Evolutionary conservation across 2,113 vertebrate genomes (phyloP).

Genomic region (Saccopteryx bilineata): DNA sequence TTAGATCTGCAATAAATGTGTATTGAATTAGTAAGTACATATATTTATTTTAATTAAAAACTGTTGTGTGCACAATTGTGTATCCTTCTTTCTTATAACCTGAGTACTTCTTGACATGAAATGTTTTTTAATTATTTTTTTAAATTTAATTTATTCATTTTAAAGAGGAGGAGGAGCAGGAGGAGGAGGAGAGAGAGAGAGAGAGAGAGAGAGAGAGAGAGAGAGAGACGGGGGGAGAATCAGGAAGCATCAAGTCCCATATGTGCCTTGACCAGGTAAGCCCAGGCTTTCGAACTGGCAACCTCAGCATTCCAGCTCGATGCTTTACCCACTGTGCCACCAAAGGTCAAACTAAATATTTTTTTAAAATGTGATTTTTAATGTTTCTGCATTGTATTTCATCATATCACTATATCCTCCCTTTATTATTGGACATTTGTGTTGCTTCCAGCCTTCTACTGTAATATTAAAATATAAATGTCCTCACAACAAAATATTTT

Average conservation of each 20-base stretch:
- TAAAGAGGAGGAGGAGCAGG: no score
- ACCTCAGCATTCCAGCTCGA: no score
- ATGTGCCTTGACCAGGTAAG: no score
- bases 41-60: conserved; percentile 51
- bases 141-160: no score
- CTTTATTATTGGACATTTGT: conserved; percentile 28
- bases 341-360: not conserved
- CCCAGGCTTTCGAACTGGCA: no score
- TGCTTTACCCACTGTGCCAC: no score
- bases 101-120: conserved; percentile 34
- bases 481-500: conserved; percentile 45
- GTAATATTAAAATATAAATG: conserved; percentile 62
- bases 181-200: no score
- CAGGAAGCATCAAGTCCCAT: no score
- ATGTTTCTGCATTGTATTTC: conserved; percentile 32
- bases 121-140: conserved; percentile 10
- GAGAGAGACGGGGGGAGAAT: no score
- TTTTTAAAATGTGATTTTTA: conserved; percentile 40
- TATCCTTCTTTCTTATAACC: not conserved
- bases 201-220: no score
- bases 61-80: not conserved
- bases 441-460: conserved; percentile 52
- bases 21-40: conserved; percentile 27
- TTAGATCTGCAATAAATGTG: not conserved
- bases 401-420: not conserved